Percentiles rank a stretch among this genome's conserved stretches.
Conservation (phyloP, 2,888 invertebrate genomes). For the Drosophila histrio region DNA sequence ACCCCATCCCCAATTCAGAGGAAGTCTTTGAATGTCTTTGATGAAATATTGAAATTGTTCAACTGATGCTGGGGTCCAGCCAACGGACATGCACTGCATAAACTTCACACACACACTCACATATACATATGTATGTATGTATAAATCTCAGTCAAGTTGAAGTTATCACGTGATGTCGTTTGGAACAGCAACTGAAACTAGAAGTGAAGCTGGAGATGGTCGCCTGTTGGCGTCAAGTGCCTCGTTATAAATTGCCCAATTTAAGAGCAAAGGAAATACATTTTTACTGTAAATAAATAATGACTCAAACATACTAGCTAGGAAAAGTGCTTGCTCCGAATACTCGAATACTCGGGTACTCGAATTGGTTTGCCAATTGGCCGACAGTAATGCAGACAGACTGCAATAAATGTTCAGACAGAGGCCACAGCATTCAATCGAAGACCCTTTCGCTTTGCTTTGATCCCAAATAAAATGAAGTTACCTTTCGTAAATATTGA, state of each 20-base stretch:
- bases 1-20: constrained; percentile 35
- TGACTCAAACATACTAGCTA: constrained; percentile 59
- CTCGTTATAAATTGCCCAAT: constrained; percentile 80
- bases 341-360: constrained; percentile 1
- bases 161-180: constrained; percentile 63
- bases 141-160: constrained; percentile 56
- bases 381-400: constrained; percentile 21
- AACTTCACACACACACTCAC: constrained; percentile 19
- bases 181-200: constrained; percentile 10
- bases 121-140: background rate
- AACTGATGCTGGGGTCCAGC: constrained; percentile 73
- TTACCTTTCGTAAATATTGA: background rate
- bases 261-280: constrained; percentile 75
- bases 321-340: constrained; percentile 47
- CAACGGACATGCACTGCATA: constrained; percentile 59
- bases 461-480: constrained; percentile 11
- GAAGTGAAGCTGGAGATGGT: constrained; percentile 14
- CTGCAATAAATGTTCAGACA: constrained; percentile 37
- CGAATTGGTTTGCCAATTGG: constrained; percentile 46
- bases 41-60: constrained; percentile 79
- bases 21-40: constrained; percentile 74
- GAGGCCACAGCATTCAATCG: constrained; percentile 8
- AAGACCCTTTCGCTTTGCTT: constrained; percentile 4
- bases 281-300: constrained; percentile 79
- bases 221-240: constrained; percentile 70